Evolutionary conservation across 1,140 invertebrate species (phyloP).

Genomic region (Homarus americanus): DNA sequence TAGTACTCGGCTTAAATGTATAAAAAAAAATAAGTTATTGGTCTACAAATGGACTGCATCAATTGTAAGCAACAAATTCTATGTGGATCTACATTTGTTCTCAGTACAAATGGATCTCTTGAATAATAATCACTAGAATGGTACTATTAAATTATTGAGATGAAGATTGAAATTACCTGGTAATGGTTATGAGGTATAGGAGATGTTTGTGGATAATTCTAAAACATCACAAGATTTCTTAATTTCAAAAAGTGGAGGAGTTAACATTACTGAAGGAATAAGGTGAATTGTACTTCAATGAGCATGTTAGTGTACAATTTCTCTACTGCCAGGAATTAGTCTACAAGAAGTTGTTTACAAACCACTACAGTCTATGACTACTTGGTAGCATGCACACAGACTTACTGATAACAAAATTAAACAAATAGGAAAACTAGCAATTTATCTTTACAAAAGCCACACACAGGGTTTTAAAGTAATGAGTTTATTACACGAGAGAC

Average conservation of each 20-base stretch:
- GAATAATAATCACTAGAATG: neutral
- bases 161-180: neutral
- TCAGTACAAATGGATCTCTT: neutral
- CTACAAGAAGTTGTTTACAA: neutral
- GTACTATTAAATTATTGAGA: neutral
- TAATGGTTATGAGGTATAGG: neutral
- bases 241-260: neutral
- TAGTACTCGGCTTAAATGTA: neutral
- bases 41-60: neutral
- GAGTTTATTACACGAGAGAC: too few species aligned
- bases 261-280: too few species aligned
- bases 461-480: neutral
- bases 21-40: neutral
- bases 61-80: neutral
- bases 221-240: neutral
- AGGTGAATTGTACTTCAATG: neutral
- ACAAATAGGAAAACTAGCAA: neutral
- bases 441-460: neutral
- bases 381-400: too few species aligned
- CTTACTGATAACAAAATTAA: neutral
- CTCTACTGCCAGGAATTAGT: neutral
- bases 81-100: neutral
- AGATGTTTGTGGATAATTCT: neutral
- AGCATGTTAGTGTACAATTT: neutral
- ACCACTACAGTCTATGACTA: neutral